Evolutionary conservation across 2,113 vertebrate genomes (phyloP).

Genomic region (Mirounga angustirostris): DNA sequence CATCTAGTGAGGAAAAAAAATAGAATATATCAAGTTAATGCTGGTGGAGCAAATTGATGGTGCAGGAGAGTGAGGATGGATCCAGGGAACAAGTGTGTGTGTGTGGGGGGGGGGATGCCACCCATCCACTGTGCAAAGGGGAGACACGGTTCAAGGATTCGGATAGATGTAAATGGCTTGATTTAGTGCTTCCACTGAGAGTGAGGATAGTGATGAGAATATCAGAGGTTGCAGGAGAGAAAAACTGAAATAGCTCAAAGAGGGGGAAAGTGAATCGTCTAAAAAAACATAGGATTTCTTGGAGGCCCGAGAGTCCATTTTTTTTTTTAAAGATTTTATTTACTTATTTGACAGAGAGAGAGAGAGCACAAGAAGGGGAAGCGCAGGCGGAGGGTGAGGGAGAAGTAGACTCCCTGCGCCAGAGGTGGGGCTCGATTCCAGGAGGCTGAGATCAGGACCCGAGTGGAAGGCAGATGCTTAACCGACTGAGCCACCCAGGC

Average conservation of each 20-base stretch:
- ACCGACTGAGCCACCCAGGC: no score
- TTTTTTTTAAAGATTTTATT: no score
- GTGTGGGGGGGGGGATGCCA: rapidly evolving
- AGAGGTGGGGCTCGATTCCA: no score
- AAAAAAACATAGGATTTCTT: not conserved
- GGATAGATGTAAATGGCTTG: not conserved
- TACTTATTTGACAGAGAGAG: no score
- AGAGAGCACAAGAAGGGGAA: no score
- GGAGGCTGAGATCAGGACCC: no score
- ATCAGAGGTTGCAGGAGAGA: not conserved
- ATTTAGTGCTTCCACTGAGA: not conserved
- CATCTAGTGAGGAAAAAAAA: not conserved
- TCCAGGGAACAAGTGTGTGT: not conserved
- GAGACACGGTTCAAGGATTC: not conserved
- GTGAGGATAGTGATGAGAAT: not conserved
- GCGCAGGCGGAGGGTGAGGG: no score
- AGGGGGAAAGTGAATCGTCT: not conserved
- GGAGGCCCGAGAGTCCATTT: not conserved
- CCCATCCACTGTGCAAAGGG: not conserved
- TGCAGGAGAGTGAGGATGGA: not conserved
- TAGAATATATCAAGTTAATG: not conserved
- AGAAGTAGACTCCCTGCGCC: no score
- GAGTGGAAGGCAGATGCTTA: no score
- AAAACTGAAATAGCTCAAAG: not conserved
- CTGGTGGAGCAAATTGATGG: not conserved